Conservation (phyloP, 2,113 vertebrate genomes). For the Taurulus bubalis region DNA sequence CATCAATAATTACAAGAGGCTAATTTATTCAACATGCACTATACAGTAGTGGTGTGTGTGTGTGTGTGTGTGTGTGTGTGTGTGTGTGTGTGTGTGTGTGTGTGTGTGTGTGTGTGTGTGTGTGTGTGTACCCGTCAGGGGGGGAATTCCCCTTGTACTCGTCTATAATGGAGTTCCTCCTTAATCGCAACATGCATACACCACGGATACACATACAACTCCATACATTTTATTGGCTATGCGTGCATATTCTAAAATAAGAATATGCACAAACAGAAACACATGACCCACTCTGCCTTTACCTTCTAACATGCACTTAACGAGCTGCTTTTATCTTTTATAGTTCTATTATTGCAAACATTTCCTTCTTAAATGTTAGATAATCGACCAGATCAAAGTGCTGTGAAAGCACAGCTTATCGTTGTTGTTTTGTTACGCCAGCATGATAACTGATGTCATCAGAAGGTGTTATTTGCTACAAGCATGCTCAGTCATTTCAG, state of each 20-base stretch:
- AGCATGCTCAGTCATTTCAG: neutral
- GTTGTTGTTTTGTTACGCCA: neutral
- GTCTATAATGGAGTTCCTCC: slow-evolving; percentile 39
- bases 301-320: neutral
- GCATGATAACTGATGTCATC: neutral
- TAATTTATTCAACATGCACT: slow-evolving; percentile 48
- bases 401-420: neutral
- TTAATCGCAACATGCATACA: slow-evolving; percentile 26
- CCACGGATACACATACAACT: slow-evolving; percentile 26
- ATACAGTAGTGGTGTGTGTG: neutral
- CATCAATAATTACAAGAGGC: slow-evolving; percentile 49
- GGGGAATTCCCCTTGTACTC: slow-evolving; percentile 37
- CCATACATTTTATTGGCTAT: slow-evolving; percentile 22
- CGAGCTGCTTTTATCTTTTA: neutral
- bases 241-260: slow-evolving; percentile 2
- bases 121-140: slow-evolving; percentile 30
- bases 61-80: slow-evolving; percentile 9
- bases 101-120: slow-evolving; percentile 6
- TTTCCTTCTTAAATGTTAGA: slow-evolving; percentile 14
- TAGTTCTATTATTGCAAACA: slow-evolving; percentile 6
- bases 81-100: slow-evolving; percentile 21
- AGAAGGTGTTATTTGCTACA: neutral
- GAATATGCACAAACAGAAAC: neutral
- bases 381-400: slow-evolving; percentile 9
- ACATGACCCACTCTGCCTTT: neutral